phyloP scores from a whole-genome alignment of 2,113 vertebrate genomes.

The Lycaon pictus region DNA sequence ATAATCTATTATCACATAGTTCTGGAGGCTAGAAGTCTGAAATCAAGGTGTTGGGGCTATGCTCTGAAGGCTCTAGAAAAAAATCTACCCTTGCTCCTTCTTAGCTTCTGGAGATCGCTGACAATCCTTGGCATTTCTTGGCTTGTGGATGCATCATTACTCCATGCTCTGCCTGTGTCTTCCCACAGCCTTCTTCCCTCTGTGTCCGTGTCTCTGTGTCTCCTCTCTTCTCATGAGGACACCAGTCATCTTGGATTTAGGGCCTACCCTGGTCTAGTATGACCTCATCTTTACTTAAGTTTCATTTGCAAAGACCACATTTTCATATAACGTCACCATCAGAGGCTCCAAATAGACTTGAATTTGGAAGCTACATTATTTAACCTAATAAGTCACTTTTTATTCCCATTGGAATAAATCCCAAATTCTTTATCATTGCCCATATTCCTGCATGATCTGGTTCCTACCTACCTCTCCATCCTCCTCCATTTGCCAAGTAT shows the following conservation, averaged over 20 bases:
- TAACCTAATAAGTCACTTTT: neutral
- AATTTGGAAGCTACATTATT: neutral
- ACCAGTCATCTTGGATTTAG: neutral
- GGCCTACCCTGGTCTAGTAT: neutral
- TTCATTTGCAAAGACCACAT: neutral
- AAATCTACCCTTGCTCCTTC: neutral
- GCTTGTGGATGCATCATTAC: neutral
- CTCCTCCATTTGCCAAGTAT: neutral
- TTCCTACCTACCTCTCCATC: neutral
- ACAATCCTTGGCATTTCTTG: neutral
- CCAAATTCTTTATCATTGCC: neutral
- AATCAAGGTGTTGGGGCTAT: too few relatives aligned
- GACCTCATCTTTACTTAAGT: neutral
- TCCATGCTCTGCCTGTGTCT: neutral
- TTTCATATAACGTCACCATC: neutral
- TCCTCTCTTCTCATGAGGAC: neutral
- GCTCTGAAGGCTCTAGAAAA: neutral
- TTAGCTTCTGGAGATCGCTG: too few relatives aligned
- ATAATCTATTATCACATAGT: neutral
- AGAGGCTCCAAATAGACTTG: neutral
- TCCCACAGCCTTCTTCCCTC: neutral
- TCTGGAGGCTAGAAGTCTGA: neutral
- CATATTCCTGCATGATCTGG: neutral
- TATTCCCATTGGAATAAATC: neutral
- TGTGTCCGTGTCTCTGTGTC: neutral